Conservation (phyloP, 1,140 invertebrate genomes). For the Penaeus indicus region DNA sequence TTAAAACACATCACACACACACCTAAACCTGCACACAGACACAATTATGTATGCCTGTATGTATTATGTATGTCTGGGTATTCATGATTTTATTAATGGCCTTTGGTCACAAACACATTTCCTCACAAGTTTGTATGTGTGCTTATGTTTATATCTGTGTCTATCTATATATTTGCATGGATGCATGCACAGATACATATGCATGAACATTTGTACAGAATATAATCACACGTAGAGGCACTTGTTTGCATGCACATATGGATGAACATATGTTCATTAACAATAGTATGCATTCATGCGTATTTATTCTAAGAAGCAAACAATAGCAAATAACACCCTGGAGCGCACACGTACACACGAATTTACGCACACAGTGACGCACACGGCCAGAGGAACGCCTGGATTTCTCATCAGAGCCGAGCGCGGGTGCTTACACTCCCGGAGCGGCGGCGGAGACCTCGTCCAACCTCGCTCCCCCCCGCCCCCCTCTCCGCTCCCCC, state of each 20-base stretch:
- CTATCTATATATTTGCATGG: background rate
- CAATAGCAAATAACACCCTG: conserved; percentile 2
- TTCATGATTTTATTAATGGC: background rate
- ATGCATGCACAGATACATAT: conserved; percentile 17
- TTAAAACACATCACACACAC: too few relatives aligned
- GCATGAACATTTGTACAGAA: conserved; percentile 26
- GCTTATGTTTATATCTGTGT: background rate
- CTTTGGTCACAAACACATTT: background rate
- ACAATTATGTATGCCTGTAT: too few relatives aligned
- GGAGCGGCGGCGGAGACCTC: background rate
- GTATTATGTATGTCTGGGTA: background rate
- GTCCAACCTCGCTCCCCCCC: too few relatives aligned
- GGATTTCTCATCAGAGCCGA: conserved; percentile 34
- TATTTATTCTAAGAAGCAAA: background rate
- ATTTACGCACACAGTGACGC: conserved; percentile 9
- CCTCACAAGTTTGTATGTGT: background rate
- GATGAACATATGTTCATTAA: too few relatives aligned
- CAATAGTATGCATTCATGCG: too few relatives aligned
- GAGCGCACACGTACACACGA: conserved; percentile 6
- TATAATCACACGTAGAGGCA: background rate
- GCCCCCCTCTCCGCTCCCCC: too few relatives aligned
- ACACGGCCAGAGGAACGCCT: conserved; percentile 18
- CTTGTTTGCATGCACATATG: background rate
- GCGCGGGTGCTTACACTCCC: conserved; percentile 11
- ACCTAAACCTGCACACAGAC: too few relatives aligned